Evolutionary conservation across 35 echinoderm and acorn worm species (phyloP).

Genomic region (Ophioderma brevispina): DNA sequence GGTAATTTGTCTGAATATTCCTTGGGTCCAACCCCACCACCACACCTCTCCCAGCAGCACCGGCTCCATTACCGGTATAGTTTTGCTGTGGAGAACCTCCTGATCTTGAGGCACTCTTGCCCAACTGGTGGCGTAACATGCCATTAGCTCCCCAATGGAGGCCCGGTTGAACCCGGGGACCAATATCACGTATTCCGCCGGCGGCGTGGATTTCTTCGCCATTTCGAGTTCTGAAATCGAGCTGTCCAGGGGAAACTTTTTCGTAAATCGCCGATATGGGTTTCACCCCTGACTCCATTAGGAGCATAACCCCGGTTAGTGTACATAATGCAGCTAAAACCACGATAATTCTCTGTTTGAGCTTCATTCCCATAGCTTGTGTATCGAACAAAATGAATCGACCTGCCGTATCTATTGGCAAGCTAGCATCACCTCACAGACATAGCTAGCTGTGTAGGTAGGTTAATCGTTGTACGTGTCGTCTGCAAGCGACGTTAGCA

Average conservation of each 20-base stretch:
- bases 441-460: neutral
- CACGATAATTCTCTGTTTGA: constrained; percentile 69
- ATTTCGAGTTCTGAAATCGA: constrained; percentile 36
- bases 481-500: too few relatives aligned
- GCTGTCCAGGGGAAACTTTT: neutral
- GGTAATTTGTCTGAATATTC: neutral
- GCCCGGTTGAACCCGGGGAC: constrained; percentile 23
- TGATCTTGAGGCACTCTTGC: constrained; percentile 82
- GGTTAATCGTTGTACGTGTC: too few relatives aligned
- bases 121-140: constrained; percentile 79
- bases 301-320: constrained; percentile 35
- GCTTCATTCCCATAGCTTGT: constrained; percentile 54
- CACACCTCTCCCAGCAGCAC: neutral
- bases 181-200: neutral
- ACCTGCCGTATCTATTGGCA: neutral
- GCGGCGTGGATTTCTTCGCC: neutral
- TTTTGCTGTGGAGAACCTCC: constrained; percentile 34
- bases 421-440: neutral
- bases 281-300: constrained; percentile 41
- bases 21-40: neutral
- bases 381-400: neutral
- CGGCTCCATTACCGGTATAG: constrained; percentile 18
- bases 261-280: constrained; percentile 47
- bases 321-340: constrained; percentile 33
- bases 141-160: neutral